Evolutionary conservation across 1,140 invertebrate genomes (phyloP), one percentile per base, ranked within the genome.

Genomic region (Stegodyphus dumicola): DNA sequence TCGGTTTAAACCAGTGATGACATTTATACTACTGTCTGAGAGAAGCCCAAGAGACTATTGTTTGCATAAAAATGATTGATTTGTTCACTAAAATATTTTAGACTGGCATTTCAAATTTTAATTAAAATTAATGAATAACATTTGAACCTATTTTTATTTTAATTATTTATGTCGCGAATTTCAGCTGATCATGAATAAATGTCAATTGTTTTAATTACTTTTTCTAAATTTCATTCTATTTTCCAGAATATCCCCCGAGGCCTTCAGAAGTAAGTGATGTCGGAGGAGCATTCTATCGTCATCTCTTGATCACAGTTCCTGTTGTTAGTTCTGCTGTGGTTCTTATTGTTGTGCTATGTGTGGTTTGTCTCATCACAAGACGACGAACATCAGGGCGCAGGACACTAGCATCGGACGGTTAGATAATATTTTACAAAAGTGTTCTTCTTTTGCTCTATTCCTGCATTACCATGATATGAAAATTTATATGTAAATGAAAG

Each of bases 301-400:
- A 85, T 53, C 53, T 85, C 13, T 17, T 75, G 10, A 77, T 85
- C 9, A 85, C 83, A 0, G 74, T 85, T 0, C 83, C 83, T 0
- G 67, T 85, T 49, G 75, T 77, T 6, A 77, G 83, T n/a, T 85
- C 83, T 69, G 74, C 75, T 7, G 18, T 85, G 1, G 83, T 85
- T 6, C 67, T 85, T n/a, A 76, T 84, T 67, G 83, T 85, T 9
- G 74, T 85, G 0, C 54, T 85, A 5, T 64, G 56, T 18, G 83
- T 85, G 2, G 75, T 77, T 5, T 85, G 75, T 53, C 15, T 85
- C 4, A 77, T 85, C 6, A 77, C 83, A 3, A 54, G 83, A 9
- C 15, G 83, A 51, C 69, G 83, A 17, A 70, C 56, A 11, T 71
- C 83, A 1, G 75, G 49, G 0, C 9, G 74, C 13, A 69, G 83